Evolutionary conservation across 2,797 vertebrate species (phyloP).

Genomic region (Takifugu ocellatus): DNA sequence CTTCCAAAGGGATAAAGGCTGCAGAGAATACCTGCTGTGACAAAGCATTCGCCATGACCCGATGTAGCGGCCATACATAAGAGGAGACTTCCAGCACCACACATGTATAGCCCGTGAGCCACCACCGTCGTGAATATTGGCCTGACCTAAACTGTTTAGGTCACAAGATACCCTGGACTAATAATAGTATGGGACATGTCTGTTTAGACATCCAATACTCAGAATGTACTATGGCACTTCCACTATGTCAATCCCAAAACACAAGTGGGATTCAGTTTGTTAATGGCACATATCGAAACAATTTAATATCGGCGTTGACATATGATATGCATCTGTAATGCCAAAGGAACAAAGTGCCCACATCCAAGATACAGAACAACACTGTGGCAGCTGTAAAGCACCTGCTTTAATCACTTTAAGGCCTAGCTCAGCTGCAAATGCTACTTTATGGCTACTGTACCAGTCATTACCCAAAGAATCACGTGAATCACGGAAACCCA

Average conservation of each 20-base stretch:
- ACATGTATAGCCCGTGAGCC: slow-evolving; percentile 7
- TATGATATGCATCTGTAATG: not conserved
- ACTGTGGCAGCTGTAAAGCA: slow-evolving; percentile 28
- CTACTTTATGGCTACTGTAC: not conserved
- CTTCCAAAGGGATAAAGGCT: slow-evolving; percentile 60
- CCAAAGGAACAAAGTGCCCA: not conserved
- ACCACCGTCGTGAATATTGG: slow-evolving; percentile 8
- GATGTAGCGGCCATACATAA: slow-evolving; percentile 28
- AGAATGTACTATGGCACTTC: slow-evolving; percentile 19
- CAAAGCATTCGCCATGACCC: slow-evolving; percentile 27
- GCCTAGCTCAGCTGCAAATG: not conserved
- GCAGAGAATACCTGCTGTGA: slow-evolving; percentile 19
- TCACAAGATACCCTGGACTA: slow-evolving; percentile 41
- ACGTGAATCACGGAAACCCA: too few species aligned
- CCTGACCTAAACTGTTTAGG: slow-evolving; percentile 7
- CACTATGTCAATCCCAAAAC: slow-evolving; percentile 6
- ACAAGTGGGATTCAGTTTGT: not conserved
- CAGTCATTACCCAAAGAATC: not conserved
- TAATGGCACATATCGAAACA: too few species aligned
- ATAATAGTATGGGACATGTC: slow-evolving; percentile 50
- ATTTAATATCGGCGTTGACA: too few species aligned
- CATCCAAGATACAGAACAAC: not conserved
- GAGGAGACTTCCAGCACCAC: slow-evolving; percentile 1
- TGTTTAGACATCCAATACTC: slow-evolving; percentile 25
- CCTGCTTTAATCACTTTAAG: not conserved